Base-by-base conservation (phyloP, 2,113 vertebrate genomes). In the Deroptyus accipitrinus region DNA sequence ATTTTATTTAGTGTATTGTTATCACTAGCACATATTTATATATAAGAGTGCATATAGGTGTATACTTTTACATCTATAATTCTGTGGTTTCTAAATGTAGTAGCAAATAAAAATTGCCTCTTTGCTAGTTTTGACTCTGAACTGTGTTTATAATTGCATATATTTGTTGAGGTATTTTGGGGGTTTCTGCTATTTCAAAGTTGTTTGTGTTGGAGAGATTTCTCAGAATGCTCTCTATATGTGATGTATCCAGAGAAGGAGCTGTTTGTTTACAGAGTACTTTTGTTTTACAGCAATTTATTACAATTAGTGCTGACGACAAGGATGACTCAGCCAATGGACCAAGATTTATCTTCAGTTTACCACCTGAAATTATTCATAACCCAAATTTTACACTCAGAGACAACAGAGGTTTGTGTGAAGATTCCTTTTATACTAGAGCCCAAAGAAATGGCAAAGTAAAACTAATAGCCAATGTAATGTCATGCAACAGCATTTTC, bases 331-430 rank as follows among this genome's bases (percentile, higher is more conserved):
- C 99, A 30, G 98, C 98, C 92, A 99, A 99, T 81, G 98, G 99
- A 87, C 99, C 99, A 86, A 98, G 98, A 97, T 99, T 99, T 96
- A 98, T 98, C 70, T 99, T 99, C 98, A 99, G 97, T 91, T 98
- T 99, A 5, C 98, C 98, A 62, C 98, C 98, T 20, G 99, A 99
- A 97, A 99, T 99, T 81, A 98, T 98, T 82, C 98, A 99, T 95
- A 99, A 99, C 97, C 98, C 99, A 90, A 99, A 99, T 97, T 99
- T 99, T 97, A 99, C 99, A n/a, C 97, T 99, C 81, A 98, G 98
- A 98, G 99, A 99, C 97, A 99, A 99, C 97, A 97, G 98, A 99
- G 99, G 99, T 99, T 97, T 57, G 97, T 97, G 93, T 82, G 64
- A 90, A 86, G n/a, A 46, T 92, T 96, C 27, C 20, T 16, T 84